These are phyloP conservation scores for Oenanthe oenanthe DNA, from an alignment of 2,113 vertebrate species.

Conservation along the genomic window DNA sequence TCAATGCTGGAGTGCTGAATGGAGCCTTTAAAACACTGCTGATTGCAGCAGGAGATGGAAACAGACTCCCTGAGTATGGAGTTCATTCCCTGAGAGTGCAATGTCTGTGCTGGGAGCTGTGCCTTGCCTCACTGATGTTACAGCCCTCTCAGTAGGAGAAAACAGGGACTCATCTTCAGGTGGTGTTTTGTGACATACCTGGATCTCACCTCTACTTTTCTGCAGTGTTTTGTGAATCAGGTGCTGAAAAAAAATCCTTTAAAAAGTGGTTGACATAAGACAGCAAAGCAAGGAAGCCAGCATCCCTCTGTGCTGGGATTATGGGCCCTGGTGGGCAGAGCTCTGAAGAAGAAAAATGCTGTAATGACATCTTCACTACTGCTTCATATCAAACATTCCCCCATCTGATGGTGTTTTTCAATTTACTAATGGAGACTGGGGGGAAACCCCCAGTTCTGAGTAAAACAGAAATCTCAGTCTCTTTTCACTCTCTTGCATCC, in stretches of 20 bases:
- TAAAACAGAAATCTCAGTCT: not conserved
- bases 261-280: not conserved
- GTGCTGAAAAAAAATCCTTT: not conserved
- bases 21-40: not conserved
- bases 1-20: not conserved
- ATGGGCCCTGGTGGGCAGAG: fast-evolving
- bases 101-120: fast-evolving
- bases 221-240: not conserved
- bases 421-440: not conserved
- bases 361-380: not conserved
- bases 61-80: not conserved
- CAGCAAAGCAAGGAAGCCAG: not conserved
- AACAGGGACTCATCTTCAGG: not conserved
- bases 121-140: not conserved
- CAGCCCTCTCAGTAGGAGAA: not conserved
- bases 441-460: fast-evolving
- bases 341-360: not conserved
- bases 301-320: not conserved
- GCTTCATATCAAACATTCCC: not conserved
- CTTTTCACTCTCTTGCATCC: not conserved
- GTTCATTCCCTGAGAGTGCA: not conserved
- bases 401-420: not conserved
- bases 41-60: not conserved
- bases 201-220: not conserved
- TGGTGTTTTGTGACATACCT: fast-evolving